phyloP scores from a whole-genome alignment of 1,140 invertebrate species.

The Apocrypta bakeri region DNA sequence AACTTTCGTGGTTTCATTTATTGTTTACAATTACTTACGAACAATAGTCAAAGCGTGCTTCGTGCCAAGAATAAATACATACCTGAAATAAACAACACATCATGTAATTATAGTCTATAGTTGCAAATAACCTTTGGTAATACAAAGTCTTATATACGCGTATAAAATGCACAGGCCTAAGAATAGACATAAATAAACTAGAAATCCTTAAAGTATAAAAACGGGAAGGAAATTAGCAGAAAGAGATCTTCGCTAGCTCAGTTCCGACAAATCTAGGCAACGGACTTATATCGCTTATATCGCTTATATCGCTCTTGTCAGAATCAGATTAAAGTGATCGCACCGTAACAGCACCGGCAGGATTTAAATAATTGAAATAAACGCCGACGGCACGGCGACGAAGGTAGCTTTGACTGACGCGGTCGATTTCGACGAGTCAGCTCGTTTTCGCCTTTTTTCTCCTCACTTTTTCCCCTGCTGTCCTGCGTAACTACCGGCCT shows the following conservation, averaged over 20 bases:
- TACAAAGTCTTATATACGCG: no score
- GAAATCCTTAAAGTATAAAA: background rate
- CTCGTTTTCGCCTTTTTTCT: background rate
- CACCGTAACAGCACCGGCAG: background rate
- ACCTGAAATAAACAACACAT: conserved; percentile 1
- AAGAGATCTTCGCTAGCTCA: background rate
- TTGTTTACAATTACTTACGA: background rate
- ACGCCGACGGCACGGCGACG: conserved; percentile 25
- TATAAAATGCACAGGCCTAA: no score
- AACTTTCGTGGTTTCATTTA: no score
- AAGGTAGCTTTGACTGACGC: background rate
- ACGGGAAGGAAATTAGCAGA: background rate
- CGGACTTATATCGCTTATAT: background rate
- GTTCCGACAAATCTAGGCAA: conserved; percentile 8
- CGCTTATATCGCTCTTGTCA: background rate
- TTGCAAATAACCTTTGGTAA: no score
- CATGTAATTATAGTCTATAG: no score
- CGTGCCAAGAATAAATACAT: background rate
- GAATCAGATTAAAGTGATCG: conserved; percentile 52
- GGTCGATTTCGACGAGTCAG: background rate
- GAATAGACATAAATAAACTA: background rate
- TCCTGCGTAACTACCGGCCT: conserved; percentile 13
- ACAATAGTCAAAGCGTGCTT: background rate
- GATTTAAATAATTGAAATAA: conserved; percentile 57
- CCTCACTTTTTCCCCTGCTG: background rate